Evolutionary conservation across 2,113 vertebrate genomes (phyloP), one percentile per base, ranked within the genome.

Genomic region (Oryzias javanicus): DNA sequence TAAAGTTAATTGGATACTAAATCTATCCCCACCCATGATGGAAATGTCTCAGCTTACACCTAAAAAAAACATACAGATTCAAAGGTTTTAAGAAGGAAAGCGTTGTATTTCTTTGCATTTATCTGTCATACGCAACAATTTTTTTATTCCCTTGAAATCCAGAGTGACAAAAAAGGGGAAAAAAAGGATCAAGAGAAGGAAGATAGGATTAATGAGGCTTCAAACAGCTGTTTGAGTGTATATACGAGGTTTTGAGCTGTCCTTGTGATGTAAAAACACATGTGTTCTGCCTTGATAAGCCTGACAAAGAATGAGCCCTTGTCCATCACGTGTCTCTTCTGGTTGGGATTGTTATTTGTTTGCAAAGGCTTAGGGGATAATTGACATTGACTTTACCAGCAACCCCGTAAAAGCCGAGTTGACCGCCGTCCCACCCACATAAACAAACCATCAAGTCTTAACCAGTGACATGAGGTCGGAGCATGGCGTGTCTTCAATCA

Each of bases 251-350:
- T 84, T 86, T 79, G 62, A 78, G 71, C 70, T 72, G 79, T 48
- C 68, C 54, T 57, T 25, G 2, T 54, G 74, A 60, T 76, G 66
- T 52, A 70, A 51, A 78, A 84, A 86, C 65, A 86, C 85, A 89
- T 78, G 81, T 90, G 83, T 79, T 80, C 74, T 62, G 74, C 79
- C 74, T 86, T 55, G 87, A 90, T 89, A 89, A 89, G 85, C 74
- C 67, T 57, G 75, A 75, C 64, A 76, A 68, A 63, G 56, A 82
- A 76, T 73, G 74, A 88, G 78, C 66, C 35, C 57, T 74, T 80
- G 84, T 83, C 81, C 72, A 82, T 89, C 81, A 84, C 64, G 53
- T 61, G 83, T 82, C 86, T 76, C 67, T 68, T 78, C 64, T 65
- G 64, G 49, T 53, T 62, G 66, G 82, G 78, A 82, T 66, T 79